phyloP scores from a whole-genome alignment of 2,888 invertebrate species.

The Mactromeris polynyma region DNA sequence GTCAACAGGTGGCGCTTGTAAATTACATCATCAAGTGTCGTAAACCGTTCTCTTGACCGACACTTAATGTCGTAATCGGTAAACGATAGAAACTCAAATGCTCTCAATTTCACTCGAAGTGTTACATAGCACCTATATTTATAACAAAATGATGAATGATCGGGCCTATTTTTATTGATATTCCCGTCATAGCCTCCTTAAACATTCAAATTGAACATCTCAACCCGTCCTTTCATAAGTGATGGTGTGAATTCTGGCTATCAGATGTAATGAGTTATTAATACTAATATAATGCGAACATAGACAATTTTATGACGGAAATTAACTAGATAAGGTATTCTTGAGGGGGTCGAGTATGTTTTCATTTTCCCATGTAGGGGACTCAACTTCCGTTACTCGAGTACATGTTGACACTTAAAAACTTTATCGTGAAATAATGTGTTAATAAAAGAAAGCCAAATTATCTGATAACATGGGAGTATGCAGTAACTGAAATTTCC shows the following conservation, averaged over 20 bases:
- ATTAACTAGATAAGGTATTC: constrained; percentile 29
- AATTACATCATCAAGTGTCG: constrained; percentile 12
- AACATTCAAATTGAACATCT: neutral
- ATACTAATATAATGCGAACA: constrained; percentile 35
- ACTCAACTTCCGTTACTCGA: neutral
- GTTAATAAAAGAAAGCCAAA: neutral
- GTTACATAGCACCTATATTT: constrained; percentile 48
- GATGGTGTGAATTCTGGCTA: neutral
- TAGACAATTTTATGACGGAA: constrained; percentile 44
- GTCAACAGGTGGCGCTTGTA: constrained; percentile 34
- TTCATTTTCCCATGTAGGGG: neutral
- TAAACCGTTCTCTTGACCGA: constrained; percentile 28
- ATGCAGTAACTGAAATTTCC: too few species aligned
- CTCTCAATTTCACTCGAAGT: constrained; percentile 32
- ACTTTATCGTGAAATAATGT: neutral
- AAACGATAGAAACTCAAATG: constrained; percentile 38
- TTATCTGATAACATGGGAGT: neutral
- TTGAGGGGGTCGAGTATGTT: neutral
- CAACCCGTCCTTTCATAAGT: neutral
- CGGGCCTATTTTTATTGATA: constrained; percentile 9
- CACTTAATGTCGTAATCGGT: constrained; percentile 46
- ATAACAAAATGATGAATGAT: constrained; percentile 56
- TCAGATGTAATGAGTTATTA: constrained; percentile 29
- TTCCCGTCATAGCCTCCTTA: neutral
- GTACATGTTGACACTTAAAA: neutral